Percentiles rank a stretch among this genome's conserved stretches.
phyloP scores from a whole-genome alignment of 2,888 invertebrate species.

The Athetis lepigone region DNA sequence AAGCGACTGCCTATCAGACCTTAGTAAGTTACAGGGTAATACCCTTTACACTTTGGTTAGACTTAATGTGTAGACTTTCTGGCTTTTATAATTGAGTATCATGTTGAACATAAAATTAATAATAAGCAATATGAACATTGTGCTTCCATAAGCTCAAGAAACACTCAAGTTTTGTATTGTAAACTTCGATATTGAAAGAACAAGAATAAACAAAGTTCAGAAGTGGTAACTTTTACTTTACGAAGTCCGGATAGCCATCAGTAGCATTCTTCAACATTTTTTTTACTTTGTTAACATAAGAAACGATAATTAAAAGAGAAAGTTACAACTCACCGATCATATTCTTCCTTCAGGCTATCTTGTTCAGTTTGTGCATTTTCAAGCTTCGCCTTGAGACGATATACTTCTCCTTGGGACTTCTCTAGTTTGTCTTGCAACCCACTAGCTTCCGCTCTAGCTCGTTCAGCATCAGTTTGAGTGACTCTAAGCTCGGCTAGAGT shows the following conservation, averaged over 20 bases:
- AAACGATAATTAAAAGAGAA: not conserved
- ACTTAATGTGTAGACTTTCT: too few species aligned
- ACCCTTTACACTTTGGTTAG: too few species aligned
- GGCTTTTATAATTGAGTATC: too few species aligned
- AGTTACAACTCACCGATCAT: constrained; percentile 91
- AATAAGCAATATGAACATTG: constrained; percentile 4
- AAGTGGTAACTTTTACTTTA: constrained; percentile 27
- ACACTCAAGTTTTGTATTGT: constrained; percentile 4
- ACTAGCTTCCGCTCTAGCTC: constrained; percentile 95
- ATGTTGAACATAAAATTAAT: not conserved
- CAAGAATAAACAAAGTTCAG: constrained; percentile 34
- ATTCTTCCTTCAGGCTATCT: constrained; percentile 97
- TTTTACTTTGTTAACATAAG: not conserved
- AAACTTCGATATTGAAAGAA: constrained; percentile 26
- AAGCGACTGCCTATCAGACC: too few species aligned
- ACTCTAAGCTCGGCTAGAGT: constrained; percentile 97
- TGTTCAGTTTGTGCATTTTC: constrained; percentile 99
- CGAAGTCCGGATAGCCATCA: constrained; percentile 4
- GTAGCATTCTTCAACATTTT: constrained; percentile 11
- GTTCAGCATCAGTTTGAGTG: constrained; percentile 97
- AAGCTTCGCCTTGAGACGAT: constrained; percentile 97
- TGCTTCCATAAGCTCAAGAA: constrained; percentile 4
- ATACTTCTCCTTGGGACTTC: constrained; percentile 98
- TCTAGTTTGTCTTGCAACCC: constrained; percentile 97
- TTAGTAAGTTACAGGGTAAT: too few species aligned